Evolutionary conservation across 2,888 invertebrate genomes (phyloP).

Genomic region (Allygus modestus): DNA sequence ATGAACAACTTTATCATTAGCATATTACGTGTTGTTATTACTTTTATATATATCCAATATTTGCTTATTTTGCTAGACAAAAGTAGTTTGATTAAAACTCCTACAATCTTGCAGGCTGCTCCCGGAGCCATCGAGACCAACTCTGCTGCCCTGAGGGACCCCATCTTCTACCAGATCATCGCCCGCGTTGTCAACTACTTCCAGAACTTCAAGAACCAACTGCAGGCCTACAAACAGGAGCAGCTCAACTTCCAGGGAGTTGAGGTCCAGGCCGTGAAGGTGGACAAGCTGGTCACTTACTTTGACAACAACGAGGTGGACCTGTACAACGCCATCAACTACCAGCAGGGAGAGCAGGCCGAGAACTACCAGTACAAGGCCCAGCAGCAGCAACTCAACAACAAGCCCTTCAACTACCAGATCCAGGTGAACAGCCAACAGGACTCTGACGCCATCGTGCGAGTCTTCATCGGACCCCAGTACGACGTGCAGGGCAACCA

Average conservation of each 20-base stretch:
- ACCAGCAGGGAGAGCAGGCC: conserved; percentile 58
- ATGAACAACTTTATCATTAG: too few species aligned
- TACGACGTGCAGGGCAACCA: conserved; percentile 80
- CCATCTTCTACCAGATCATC: conserved; percentile 82
- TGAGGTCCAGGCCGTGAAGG: conserved; percentile 79
- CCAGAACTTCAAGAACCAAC: conserved; percentile 79
- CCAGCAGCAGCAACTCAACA: conserved; percentile 81
- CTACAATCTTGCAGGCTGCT: conserved; percentile 63
- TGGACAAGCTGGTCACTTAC: conserved; percentile 83
- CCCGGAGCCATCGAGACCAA: conserved; percentile 79
- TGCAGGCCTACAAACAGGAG: conserved; percentile 80
- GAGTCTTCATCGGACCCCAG: conserved; percentile 84
- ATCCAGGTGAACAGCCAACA: conserved; percentile 79
- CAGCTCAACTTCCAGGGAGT: conserved; percentile 80
- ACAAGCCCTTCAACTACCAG: conserved; percentile 80
- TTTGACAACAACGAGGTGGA: conserved; percentile 83
- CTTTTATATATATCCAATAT: too few species aligned
- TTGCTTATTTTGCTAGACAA: too few species aligned
- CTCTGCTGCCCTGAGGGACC: conserved; percentile 84
- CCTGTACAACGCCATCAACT: conserved; percentile 79
- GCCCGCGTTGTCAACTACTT: conserved; percentile 79
- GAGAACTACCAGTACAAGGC: conserved; percentile 72
- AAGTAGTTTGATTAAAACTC: too few species aligned
- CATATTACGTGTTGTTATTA: too few species aligned
- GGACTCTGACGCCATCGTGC: conserved; percentile 79